Evolutionary conservation across 2,888 invertebrate genomes (phyloP).

Genomic region (Trachelus iudaicus): DNA sequence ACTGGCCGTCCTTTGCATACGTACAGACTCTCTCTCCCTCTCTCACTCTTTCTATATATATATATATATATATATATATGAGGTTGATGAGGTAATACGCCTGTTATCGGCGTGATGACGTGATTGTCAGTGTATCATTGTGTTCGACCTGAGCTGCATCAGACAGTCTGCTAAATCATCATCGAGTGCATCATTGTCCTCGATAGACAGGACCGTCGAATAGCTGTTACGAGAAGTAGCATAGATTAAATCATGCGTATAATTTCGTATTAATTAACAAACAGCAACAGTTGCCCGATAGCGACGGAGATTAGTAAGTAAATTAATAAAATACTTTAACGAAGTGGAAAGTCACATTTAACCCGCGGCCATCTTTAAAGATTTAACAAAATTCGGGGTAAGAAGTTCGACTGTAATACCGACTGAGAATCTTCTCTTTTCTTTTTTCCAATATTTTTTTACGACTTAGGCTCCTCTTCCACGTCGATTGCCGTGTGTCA

Average conservation of each 20-base stretch:
- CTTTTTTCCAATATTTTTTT: neutral
- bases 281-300: neutral
- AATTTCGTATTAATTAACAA: neutral
- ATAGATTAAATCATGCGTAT: neutral
- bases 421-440: neutral
- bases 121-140: constrained; percentile 9
- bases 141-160: neutral
- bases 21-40: neutral
- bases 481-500: constrained; percentile 43
- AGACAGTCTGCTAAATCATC: neutral
- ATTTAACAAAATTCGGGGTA: neutral
- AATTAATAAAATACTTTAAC: neutral
- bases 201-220: neutral
- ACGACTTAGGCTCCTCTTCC: neutral
- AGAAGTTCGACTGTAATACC: neutral
- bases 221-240: neutral
- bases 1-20: constrained; percentile 42
- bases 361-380: neutral
- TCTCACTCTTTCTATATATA: too few species aligned
- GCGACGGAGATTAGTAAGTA: neutral
- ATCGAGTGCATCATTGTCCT: neutral
- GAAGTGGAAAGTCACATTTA: neutral
- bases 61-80: constrained; percentile 21
- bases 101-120: constrained; percentile 30
- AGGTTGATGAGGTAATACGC: constrained; percentile 38